Base-by-base conservation (phyloP, 2,888 invertebrate genomes). In the Alloplasta piceator region DNA sequence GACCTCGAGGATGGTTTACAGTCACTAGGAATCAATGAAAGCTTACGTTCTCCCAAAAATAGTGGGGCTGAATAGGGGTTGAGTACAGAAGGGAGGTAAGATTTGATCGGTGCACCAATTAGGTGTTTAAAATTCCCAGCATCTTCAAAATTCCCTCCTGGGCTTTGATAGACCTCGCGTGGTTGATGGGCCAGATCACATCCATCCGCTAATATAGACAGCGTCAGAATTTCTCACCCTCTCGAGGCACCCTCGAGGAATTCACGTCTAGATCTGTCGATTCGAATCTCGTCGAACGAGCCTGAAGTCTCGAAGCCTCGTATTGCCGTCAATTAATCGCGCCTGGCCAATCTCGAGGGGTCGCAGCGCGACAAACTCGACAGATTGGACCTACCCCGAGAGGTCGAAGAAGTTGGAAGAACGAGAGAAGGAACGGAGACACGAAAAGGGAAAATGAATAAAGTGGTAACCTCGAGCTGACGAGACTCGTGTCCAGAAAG, bases 321-420 rank as follows among this genome's bases (percentile, higher is more conserved):
- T 70, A 68, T 87, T 85, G 85, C 85, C 86, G 89, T 90, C 91
- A 89, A 91, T 91, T 91, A 91, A 91, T 91, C 91, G 89, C 85
- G 86, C 84, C 89, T 85, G 86, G 89, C 89, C 89, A 90, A 91
- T 91, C 89, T 89, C 83, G 85, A 68, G 73, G 79, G 79, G 81
- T 68, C 74, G 14, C n/a, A n/a, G n/a, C n/a, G n/a, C n/a, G 43
- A 68, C 41, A 58, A 73, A 10, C 39, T 12, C 16, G 10, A 66
- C 52, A 50, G 60, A 78, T 68, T 50, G 26, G 26, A 26, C 26
- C 26, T 26, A 26, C 26, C 26, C 26, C 26, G 84, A 82, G 84
- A 86, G 83, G 82, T 82, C 82, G 75, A 83, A 73, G 76, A 83
- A 52, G 41, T 26, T 26, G 41, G 0, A 66, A 82, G 70, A 82